Conservation (phyloP, 2,888 invertebrate genomes). For the Brenthis ino region DNA sequence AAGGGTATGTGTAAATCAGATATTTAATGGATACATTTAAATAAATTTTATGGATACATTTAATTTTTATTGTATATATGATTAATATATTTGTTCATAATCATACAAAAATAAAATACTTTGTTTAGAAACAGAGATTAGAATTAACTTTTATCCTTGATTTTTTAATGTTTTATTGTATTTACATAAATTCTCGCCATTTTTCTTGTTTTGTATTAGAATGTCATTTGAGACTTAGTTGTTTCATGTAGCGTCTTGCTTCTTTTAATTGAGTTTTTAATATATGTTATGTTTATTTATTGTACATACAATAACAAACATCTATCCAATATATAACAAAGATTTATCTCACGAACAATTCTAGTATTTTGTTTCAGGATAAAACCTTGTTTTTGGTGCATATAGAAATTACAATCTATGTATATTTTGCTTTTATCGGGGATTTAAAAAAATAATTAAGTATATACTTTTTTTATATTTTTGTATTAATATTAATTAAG, state of each 20-base stretch:
- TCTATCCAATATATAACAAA: too few relatives aligned
- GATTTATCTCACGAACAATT: too few relatives aligned
- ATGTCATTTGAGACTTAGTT: too few relatives aligned
- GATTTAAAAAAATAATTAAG: not conserved
- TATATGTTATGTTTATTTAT: too few relatives aligned
- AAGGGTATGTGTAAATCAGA: conserved; percentile 25
- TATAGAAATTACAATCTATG: not conserved
- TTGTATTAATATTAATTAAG: conserved; percentile 21
- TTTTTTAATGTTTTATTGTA: too few relatives aligned
- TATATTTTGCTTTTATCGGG: conserved; percentile 1
- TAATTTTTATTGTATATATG: conserved; percentile 7
- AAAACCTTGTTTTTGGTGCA: not conserved
- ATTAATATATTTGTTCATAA: not conserved
- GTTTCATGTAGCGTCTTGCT: too few relatives aligned
- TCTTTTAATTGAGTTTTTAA: too few relatives aligned
- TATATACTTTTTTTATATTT: conserved; percentile 7
- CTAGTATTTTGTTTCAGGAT: too few relatives aligned
- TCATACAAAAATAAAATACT: not conserved
- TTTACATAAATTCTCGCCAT: too few relatives aligned
- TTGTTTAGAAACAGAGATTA: not conserved
- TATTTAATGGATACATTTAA: not conserved
- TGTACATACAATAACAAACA: too few relatives aligned
- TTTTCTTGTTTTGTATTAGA: too few relatives aligned
- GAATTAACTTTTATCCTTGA: too few relatives aligned
- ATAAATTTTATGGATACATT: not conserved